These are phyloP conservation scores for Therioaphis trifolii DNA, from an alignment of 2,888 invertebrate species.

Conservation along the genomic window DNA sequence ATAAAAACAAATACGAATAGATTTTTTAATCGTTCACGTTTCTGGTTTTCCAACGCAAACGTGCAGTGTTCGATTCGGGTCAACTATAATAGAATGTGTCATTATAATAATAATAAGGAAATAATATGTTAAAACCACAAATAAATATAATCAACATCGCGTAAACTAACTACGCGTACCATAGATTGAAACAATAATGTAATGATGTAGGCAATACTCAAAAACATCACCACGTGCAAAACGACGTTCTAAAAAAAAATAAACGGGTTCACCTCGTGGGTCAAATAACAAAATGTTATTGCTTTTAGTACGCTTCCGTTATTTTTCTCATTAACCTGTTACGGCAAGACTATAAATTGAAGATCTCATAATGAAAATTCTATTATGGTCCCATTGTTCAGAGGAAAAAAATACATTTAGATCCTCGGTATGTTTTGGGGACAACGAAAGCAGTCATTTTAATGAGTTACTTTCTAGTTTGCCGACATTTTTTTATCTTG, in stretches of 20 bases:
- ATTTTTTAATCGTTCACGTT: background rate
- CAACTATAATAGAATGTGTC: background rate
- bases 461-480: conserved; percentile 49
- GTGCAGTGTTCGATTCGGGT: too few relatives aligned
- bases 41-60: background rate
- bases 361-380: background rate
- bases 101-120: too few relatives aligned
- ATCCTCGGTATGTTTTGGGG: background rate
- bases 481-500: conserved; percentile 29
- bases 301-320: background rate
- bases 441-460: conserved; percentile 30
- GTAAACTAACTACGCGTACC: too few relatives aligned
- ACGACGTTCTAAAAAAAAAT: conserved; percentile 5
- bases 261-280: background rate
- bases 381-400: conserved; percentile 35
- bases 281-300: conserved; percentile 10
- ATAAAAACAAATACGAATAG: background rate
- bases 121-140: too few relatives aligned
- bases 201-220: too few relatives aligned
- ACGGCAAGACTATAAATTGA: conserved; percentile 43
- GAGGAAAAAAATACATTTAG: background rate
- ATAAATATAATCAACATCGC: too few relatives aligned
- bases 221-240: background rate
- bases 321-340: conserved; percentile 14
- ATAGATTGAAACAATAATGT: too few relatives aligned